Percentiles rank a stretch among this genome's conserved stretches.
Evolutionary conservation across 2,113 vertebrate species (phyloP).

Genomic region (Mesocricetus auratus): DNA sequence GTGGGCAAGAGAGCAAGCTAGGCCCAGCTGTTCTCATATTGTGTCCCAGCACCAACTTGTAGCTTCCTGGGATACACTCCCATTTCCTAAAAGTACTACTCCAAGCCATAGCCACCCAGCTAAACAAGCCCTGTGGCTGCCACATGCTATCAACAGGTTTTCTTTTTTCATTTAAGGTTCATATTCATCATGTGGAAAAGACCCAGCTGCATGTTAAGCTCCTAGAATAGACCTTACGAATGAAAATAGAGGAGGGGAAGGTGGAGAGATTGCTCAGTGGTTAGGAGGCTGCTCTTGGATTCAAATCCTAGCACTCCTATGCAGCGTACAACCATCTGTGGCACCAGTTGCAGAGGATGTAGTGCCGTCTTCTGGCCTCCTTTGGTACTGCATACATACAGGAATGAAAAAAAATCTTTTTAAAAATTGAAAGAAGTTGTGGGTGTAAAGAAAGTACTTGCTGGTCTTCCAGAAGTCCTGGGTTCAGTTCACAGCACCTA

Average conservation of each 20-base stretch:
- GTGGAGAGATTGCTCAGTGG: neutral
- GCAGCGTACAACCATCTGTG: neutral
- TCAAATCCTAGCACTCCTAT: neutral
- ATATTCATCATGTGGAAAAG: neutral
- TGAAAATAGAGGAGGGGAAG: neutral
- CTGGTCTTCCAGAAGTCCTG: neutral
- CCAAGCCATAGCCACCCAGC: accelerated
- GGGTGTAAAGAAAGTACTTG: neutral
- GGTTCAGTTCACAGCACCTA: neutral
- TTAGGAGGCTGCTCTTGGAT: neutral
- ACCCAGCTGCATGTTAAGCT: neutral
- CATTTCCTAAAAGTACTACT: neutral
- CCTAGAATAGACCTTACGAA: neutral
- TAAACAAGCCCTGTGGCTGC: neutral
- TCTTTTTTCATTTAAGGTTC: neutral
- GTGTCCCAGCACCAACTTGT: neutral
- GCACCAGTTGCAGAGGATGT: neutral
- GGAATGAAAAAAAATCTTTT: neutral
- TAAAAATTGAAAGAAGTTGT: neutral
- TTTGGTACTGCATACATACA: neutral
- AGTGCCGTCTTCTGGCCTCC: neutral
- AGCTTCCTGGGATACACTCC: neutral
- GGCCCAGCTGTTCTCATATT: neutral
- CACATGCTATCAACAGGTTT: neutral
- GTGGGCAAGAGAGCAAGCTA: neutral